Base-by-base conservation (phyloP, 2,113 vertebrate species). In the Siniperca chuatsi region DNA sequence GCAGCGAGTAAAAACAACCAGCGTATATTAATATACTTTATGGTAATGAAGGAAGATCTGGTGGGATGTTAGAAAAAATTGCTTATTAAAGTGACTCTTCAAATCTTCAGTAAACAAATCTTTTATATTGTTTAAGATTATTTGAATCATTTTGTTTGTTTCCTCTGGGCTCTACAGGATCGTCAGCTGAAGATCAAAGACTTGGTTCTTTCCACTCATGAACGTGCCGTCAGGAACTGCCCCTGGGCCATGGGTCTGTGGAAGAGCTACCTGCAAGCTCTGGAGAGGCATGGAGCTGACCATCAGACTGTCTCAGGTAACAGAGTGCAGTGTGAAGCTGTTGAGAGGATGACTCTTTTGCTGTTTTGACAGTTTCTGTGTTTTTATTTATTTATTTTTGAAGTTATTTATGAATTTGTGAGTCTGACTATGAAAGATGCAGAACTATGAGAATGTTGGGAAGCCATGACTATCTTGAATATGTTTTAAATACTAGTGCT, bases 161-260 rank as follows among this genome's bases (percentile, higher is more conserved):
- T 4, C 83, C 57, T 75, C 42, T 67, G 57, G 20, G 35, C 29
- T 79, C 20, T 2, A 4, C 65, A 99, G 98, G 97, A 99, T 86
- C 96, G 97, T 57, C 97, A 98, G 92, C 94, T 99, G 92, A 99
- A 97, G 91, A 96, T 98, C 57, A 98, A 97, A 89, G 97, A 98
- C 0, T 40, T 99, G 92, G 98, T 99, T 64, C 92, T 99, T 4
- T 96, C 97, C 0, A 95, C 95, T 46, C 97, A 99, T 3, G 97
- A 97, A n/a, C 97, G 99, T 0, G 98, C 98, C 0, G 97, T 98
- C 65, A 95, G 98, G 92, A 99, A 99, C 93, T 99, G 99, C 48
- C 98, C 99, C 16, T 99, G 99, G 99, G 98, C 97, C 0, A 98
- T 99, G 67, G 95, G 96, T 69, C 93, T 99, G 79, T 99, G 99